Evolutionary conservation across 1,140 invertebrate genomes (phyloP), one percentile per base, ranked within the genome.

Genomic region (Bactericera cockerelli): DNA sequence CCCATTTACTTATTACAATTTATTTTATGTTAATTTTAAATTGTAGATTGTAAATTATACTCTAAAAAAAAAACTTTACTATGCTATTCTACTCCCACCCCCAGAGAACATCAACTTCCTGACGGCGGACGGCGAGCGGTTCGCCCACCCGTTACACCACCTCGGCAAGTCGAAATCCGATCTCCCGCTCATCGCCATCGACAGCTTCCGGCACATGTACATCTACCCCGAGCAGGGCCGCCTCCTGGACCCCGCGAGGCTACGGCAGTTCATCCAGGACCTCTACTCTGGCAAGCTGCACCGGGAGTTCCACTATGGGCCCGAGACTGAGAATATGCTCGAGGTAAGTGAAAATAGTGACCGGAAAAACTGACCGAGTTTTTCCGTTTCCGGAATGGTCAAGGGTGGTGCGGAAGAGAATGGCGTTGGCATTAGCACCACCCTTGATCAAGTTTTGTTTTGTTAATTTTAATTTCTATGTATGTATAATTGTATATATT

Each of bases 191-290:
- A 89, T 99, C 64, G 96, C 94, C 1, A 99, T 99, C 62, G 97
- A 99, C 71, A 98, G 93, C 67, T 99, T 99, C 75, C 81, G 93
- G 59, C 97, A 99, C 68, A 99, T 99, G 96, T 99, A 99, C 73
- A 74, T 98, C 26, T 98, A 97, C 69, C 82, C 89, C 0, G 78
- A 83, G 62, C 81, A 81, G 61, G 77, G 81, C 55, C 80, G 89
- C 61, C 89, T 91, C 76, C 80, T 83, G 54, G 74, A 77, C 38
- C 85, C 85, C 11, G 91, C 90, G 1, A 84, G 86, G 70, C 72
- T 99, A 1, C 87, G 90, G 69, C 72, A 83, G 68, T 99, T 99
- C 72, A 76, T 99, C 8, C 76, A 84, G 65, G 96, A 99, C 73
- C 75, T 99, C 6, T 93, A 98, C 70, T 94, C 92, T 28, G 97